These are phyloP conservation scores for Hemiscyllium ocellatum DNA, from an alignment of 2,113 vertebrate genomes.

Conservation along the genomic window DNA sequence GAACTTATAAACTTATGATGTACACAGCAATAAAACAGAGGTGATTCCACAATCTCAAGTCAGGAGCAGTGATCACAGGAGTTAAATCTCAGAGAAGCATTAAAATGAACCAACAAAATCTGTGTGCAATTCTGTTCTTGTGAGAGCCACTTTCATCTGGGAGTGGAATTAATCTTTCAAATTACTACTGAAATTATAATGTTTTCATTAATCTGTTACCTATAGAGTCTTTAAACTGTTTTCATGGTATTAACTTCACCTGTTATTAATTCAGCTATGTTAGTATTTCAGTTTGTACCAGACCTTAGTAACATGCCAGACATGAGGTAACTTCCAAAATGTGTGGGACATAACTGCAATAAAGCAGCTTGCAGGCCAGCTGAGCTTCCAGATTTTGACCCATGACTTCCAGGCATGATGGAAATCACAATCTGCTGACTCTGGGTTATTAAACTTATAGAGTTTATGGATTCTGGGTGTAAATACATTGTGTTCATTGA, in stretches of 20 bases:
- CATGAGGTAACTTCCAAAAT: neutral
- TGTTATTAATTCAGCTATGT: neutral
- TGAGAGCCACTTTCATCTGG: neutral
- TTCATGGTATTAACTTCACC: neutral
- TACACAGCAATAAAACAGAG: neutral
- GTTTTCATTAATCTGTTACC: neutral
- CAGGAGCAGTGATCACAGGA: neutral
- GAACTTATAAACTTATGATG: neutral
- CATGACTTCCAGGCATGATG: too few relatives aligned
- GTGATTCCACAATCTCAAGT: neutral
- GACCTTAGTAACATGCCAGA: neutral
- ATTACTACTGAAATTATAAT: neutral
- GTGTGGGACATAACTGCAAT: neutral
- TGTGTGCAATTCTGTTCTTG: neutral
- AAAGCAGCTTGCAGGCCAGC: neutral
- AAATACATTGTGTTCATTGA: too few relatives aligned
- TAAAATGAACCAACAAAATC: neutral
- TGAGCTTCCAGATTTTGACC: neutral
- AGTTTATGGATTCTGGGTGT: too few relatives aligned
- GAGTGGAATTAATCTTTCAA: neutral
- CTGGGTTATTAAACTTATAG: too few relatives aligned
- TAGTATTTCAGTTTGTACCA: neutral
- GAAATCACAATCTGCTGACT: too few relatives aligned
- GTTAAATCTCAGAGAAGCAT: neutral
- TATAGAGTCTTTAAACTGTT: too few relatives aligned